phyloP scores from a whole-genome alignment of 92 coral and sea anemone species.

The Isaurus tuberculatus region DNA sequence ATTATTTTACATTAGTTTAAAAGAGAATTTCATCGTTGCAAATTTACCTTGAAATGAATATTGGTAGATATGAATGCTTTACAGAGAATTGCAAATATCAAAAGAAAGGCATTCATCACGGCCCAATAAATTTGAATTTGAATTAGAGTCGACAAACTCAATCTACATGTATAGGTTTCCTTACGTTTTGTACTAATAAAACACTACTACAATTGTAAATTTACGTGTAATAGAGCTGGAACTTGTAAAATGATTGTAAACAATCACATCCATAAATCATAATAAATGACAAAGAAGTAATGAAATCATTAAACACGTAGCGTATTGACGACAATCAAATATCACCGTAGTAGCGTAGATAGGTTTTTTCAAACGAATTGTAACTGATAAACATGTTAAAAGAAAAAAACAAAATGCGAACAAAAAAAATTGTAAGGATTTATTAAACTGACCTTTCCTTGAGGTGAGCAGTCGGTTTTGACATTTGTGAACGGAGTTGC shows the following conservation, averaged over 20 bases:
- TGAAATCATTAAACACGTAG: neutral
- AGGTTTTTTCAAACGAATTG: neutral
- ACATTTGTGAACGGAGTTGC: neutral
- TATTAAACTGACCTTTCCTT: constrained; percentile 28
- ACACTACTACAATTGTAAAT: neutral
- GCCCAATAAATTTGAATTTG: neutral
- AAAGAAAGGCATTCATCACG: neutral
- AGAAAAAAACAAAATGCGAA: neutral
- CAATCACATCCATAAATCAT: neutral
- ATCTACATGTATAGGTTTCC: no score
- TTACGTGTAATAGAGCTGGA: no score
- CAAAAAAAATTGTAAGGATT: neutral
- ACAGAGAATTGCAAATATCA: no score
- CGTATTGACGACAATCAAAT: neutral
- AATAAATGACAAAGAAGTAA: neutral
- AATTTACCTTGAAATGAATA: no score
- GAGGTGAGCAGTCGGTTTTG: neutral
- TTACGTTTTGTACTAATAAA: no score
- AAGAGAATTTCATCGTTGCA: neutral
- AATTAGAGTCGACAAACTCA: no score
- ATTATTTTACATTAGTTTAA: no score
- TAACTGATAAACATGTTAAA: neutral
- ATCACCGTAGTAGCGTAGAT: neutral
- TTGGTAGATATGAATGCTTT: no score
- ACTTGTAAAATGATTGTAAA: neutral